These are phyloP conservation scores for Ictalurus punctatus DNA, from an alignment of 2,113 vertebrate genomes.

Conservation along the genomic window DNA sequence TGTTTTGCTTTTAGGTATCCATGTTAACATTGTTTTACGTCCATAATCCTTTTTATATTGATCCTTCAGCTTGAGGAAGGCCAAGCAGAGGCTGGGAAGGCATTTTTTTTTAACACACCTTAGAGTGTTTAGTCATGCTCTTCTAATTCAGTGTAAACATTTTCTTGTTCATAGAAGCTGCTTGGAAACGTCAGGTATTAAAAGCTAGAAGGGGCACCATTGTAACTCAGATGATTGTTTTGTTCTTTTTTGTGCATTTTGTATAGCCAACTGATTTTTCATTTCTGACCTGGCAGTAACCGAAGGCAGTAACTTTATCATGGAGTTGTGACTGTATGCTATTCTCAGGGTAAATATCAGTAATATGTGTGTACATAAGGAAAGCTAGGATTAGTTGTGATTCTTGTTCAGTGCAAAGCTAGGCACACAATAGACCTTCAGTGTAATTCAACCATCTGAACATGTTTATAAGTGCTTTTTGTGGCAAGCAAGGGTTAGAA, in stretches of 20 bases:
- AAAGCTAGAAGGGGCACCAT: constrained; percentile 2
- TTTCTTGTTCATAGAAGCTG: constrained; percentile 24
- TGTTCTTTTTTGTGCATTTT: background rate
- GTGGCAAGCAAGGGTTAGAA: constrained; percentile 55
- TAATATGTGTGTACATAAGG: background rate
- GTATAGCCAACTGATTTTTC: background rate
- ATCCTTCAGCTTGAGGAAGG: background rate
- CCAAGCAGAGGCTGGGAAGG: background rate
- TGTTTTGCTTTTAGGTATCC: background rate
- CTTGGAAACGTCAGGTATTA: constrained; percentile 7
- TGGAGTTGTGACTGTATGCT: background rate
- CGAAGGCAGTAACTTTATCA: background rate
- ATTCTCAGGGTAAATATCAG: background rate
- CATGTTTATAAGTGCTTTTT: constrained; percentile 58
- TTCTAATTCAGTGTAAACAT: constrained; percentile 32
- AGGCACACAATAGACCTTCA: constrained; percentile 58
- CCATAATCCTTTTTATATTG: background rate
- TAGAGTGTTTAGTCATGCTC: constrained; percentile 24
- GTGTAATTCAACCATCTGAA: constrained; percentile 67
- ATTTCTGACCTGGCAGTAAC: background rate
- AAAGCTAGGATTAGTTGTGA: constrained; percentile 3
- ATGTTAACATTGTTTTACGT: background rate
- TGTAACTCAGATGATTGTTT: background rate
- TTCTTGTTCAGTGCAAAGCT: constrained; percentile 4
- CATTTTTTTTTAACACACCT: constrained; percentile 1